Conservation (phyloP, 92 coral and sea anemone genomes). For the Diadumene lineata region DNA sequence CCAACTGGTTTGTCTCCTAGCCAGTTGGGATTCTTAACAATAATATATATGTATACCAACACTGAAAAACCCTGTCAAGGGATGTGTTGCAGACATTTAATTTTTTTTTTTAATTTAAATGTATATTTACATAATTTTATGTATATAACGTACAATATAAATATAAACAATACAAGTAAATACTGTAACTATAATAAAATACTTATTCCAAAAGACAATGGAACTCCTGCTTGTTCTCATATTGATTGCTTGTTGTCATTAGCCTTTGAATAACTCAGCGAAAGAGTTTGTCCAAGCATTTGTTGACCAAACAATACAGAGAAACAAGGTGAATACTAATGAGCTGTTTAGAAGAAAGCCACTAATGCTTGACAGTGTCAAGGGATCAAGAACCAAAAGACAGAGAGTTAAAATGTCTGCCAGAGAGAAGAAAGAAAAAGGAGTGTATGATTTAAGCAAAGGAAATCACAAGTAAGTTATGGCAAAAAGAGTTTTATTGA, state of each 20-base stretch:
- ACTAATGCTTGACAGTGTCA: constrained; percentile 67
- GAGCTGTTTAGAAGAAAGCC: constrained; percentile 54
- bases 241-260: neutral
- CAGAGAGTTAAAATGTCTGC: constrained; percentile 80
- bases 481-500: neutral
- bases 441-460: constrained; percentile 68
- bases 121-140: no score
- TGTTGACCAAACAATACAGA: constrained; percentile 49
- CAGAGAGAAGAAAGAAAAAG: constrained; percentile 62
- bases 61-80: no score
- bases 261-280: constrained; percentile 77
- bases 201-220: no score
- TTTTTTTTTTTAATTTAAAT: no score
- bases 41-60: no score
- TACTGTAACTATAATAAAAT: no score
- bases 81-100: no score
- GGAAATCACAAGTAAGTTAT: constrained; percentile 71
- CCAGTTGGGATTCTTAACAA: no score
- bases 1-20: no score
- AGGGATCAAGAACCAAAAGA: constrained; percentile 35
- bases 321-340: constrained; percentile 30
- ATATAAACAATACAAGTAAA: no score
- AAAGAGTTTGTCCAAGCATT: constrained; percentile 76
- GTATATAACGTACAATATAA: no score
- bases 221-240: no score